These are phyloP conservation scores for Chromis chromis DNA, from an alignment of 2,797 vertebrate genomes.

Conservation along the genomic window DNA sequence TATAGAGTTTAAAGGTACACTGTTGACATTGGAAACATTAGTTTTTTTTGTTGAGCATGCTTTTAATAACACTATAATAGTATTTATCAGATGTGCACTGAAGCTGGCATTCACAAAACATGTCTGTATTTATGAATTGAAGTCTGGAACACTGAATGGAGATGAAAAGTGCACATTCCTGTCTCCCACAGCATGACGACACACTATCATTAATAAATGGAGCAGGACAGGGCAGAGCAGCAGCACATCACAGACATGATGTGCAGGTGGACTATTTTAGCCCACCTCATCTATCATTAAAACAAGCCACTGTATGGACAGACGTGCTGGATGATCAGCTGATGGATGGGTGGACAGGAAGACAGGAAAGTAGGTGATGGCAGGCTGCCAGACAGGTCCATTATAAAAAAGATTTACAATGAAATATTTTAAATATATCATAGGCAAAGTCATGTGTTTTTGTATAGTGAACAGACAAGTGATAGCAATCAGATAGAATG, in stretches of 20 bases:
- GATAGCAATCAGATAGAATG: not conserved
- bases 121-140: not conserved
- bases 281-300: slow-evolving; percentile 72
- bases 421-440: slow-evolving; percentile 18
- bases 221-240: slow-evolving; percentile 24
- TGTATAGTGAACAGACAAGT: slow-evolving; percentile 1
- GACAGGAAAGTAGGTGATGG: slow-evolving; percentile 20
- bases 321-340: slow-evolving; percentile 46
- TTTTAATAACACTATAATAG: not conserved
- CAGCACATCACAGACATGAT: slow-evolving; percentile 31
- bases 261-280: slow-evolving; percentile 71
- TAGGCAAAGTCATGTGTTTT: not conserved
- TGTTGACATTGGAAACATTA: not conserved
- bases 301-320: slow-evolving; percentile 46
- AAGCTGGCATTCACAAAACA: not conserved
- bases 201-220: slow-evolving; percentile 57
- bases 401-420: slow-evolving; percentile 20
- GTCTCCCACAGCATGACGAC: slow-evolving; percentile 23
- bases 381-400: slow-evolving; percentile 15
- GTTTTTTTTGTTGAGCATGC: not conserved
- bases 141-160: not conserved
- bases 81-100: not conserved
- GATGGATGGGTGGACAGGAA: slow-evolving; percentile 53
- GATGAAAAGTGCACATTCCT: slow-evolving; percentile 25
- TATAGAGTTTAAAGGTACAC: not conserved